Percentiles rank a stretch among this genome's conserved stretches.
Conservation (phyloP, 30 jellyfish, hydroid and myxozoan species). For the Clytia hemisphaerica region DNA sequence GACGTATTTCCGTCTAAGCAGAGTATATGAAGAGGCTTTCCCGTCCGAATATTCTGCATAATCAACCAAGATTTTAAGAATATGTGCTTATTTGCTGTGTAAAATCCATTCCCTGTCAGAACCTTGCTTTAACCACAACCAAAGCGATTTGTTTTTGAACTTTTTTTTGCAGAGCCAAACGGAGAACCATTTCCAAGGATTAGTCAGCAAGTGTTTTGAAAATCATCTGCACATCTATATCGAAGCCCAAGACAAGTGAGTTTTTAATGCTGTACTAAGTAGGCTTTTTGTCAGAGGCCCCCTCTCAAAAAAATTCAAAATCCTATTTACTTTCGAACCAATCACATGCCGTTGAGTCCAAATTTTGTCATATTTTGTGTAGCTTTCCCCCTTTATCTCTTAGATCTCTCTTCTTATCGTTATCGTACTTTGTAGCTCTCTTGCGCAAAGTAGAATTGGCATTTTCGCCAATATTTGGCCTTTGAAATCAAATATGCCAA, state of each 20-base stretch:
- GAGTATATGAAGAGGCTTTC: too few species aligned
- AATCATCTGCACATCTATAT: constrained; percentile 90
- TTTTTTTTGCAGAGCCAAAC: constrained; percentile 24
- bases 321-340: not conserved
- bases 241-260: constrained; percentile 95
- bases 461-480: too few species aligned
- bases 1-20: too few species aligned
- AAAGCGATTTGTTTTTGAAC: not conserved
- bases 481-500: too few species aligned
- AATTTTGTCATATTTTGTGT: not conserved
- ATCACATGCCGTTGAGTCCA: too few species aligned
- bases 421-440: not conserved
- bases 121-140: not conserved
- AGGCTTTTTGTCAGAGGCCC: not conserved
- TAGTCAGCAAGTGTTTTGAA: constrained; percentile 76
- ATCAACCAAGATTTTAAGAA: too few species aligned
- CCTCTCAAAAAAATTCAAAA: too few species aligned
- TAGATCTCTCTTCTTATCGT: not conserved
- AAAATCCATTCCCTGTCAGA: not conserved
- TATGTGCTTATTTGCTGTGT: not conserved
- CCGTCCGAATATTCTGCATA: too few species aligned
- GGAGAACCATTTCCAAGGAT: constrained; percentile 57
- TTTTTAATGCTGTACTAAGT: too few species aligned
- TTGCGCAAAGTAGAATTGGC: too few species aligned
- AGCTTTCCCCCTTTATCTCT: not conserved